phyloP scores from a whole-genome alignment of 2,113 vertebrate species.

The Australoheros scitulus region DNA sequence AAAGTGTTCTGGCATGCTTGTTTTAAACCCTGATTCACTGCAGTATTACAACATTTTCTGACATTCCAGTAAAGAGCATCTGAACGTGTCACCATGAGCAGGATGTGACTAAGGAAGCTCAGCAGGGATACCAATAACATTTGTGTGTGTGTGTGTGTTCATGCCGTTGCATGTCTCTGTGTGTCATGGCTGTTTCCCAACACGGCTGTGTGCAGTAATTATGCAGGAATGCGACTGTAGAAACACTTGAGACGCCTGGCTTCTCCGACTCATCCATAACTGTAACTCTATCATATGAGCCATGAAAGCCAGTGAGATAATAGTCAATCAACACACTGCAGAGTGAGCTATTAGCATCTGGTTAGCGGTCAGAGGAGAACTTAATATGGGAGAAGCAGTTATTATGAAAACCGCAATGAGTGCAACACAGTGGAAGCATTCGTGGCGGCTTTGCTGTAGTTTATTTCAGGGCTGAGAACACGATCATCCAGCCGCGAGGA shows the following conservation, averaged over 20 bases:
- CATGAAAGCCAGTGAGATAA: conserved; percentile 32
- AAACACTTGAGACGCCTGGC: conserved; percentile 16
- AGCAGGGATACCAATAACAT: conserved; percentile 7
- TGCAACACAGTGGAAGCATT: conserved; percentile 34
- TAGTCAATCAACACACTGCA: conserved; percentile 32
- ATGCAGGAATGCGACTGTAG: conserved; percentile 51
- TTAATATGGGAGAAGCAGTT: conserved; percentile 36
- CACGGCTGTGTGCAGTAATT: conserved; percentile 30
- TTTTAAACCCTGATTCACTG: not conserved
- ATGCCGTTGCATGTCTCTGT: conserved; percentile 19
- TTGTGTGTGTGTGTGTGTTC: conserved; percentile 23
- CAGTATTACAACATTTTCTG: conserved; percentile 19
- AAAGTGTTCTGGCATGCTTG: not conserved
- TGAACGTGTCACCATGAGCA: conserved; percentile 36
- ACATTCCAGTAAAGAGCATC: conserved; percentile 43
- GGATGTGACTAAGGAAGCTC: conserved; percentile 42
- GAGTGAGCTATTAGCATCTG: conserved; percentile 34
- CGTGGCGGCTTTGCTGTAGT: conserved; percentile 14
- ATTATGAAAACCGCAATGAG: conserved; percentile 46
- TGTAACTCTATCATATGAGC: conserved; percentile 17
- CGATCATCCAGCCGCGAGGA: conserved; percentile 5
- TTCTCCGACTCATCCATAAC: conserved; percentile 21
- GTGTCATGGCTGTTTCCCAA: conserved; percentile 38
- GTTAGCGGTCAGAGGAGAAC: conserved; percentile 23
- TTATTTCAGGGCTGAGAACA: conserved; percentile 52